These are phyloP conservation scores for Parapristionchus giblindavisi DNA, from an alignment of 2,888 invertebrate genomes.

Conservation along the genomic window DNA sequence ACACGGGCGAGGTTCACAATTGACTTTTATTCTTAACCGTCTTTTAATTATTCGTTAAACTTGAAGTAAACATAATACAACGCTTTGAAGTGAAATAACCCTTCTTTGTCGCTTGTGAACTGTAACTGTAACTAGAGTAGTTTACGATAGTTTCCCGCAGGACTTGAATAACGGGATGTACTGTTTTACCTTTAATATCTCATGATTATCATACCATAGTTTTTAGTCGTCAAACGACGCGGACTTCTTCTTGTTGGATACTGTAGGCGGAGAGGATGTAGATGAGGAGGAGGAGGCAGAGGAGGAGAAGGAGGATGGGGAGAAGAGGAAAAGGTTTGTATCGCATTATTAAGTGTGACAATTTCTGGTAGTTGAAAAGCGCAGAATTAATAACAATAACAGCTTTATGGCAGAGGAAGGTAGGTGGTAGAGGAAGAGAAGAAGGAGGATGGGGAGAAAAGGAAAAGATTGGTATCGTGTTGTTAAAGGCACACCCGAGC, in stretches of 20 bases:
- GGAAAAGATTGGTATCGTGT: background rate
- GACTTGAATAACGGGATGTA: background rate
- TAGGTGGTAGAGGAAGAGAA: slow-evolving; percentile 4
- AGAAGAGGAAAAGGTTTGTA: background rate
- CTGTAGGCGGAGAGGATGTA: slow-evolving; percentile 19
- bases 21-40: background rate
- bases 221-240: background rate
- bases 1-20: no score
- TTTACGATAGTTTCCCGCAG: background rate
- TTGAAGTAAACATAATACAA: background rate
- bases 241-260: slow-evolving; percentile 29
- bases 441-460: slow-evolving; percentile 6
- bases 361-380: no score
- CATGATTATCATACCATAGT: background rate
- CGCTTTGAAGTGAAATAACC: background rate
- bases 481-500: background rate
- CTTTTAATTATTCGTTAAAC: background rate
- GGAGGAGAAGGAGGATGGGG: slow-evolving; percentile 1
- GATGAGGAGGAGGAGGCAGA: slow-evolving; percentile 18
- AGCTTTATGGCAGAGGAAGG: no score
- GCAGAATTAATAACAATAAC: no score
- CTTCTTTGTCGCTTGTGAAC: background rate
- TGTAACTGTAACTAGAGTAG: background rate
- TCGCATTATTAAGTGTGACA: no score
- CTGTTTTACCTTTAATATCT: background rate